These are phyloP conservation scores for Phaenicophaeus curvirostris DNA, from an alignment of 2,797 vertebrate species.

Conservation along the genomic window DNA sequence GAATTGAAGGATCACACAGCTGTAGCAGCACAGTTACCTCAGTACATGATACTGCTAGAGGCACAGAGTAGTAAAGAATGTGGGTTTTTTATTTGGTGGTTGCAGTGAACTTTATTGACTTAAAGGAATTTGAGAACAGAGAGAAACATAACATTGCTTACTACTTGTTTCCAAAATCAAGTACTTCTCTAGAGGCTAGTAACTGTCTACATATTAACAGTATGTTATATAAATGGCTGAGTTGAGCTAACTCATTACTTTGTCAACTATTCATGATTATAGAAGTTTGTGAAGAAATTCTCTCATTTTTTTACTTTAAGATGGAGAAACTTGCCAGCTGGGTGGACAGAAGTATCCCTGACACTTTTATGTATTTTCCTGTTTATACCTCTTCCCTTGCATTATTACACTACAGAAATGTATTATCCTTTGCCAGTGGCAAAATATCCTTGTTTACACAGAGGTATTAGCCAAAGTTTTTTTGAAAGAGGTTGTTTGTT, in stretches of 20 bases:
- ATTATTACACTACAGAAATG: not conserved
- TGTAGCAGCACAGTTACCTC: not conserved
- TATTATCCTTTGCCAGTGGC: not conserved
- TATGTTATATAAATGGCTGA: not conserved
- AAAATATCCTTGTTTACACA: not conserved
- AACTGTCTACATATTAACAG: not conserved
- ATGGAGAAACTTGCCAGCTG: not conserved
- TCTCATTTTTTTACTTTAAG: not conserved
- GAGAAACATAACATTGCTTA: not conserved
- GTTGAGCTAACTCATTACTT: not conserved
- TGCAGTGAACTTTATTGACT: not conserved
- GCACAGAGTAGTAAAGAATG: not conserved
- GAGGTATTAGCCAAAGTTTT: fast-evolving
- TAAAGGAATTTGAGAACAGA: not conserved
- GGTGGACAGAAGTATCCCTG: not conserved
- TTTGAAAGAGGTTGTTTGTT: not conserved
- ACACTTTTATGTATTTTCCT: not conserved
- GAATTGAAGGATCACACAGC: not conserved
- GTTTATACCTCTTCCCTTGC: not conserved
- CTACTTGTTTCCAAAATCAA: not conserved
- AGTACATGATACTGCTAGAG: not conserved
- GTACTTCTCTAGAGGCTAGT: not conserved
- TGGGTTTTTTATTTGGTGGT: not conserved
- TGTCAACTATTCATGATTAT: not conserved
- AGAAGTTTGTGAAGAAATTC: not conserved